Conservation (phyloP, 2,797 vertebrate species). For the Loris lydekkerianus region DNA sequence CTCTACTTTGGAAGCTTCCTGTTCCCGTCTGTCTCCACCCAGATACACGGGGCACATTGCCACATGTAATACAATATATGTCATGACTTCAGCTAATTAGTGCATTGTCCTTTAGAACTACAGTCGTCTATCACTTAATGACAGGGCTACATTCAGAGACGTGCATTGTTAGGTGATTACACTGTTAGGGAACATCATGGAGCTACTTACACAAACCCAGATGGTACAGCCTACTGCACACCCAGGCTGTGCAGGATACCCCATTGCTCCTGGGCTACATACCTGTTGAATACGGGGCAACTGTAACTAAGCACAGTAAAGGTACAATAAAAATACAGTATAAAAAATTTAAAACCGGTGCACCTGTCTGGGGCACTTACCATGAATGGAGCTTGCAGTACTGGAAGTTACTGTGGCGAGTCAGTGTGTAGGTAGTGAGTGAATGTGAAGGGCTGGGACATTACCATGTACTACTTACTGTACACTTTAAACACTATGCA, state of each 20-base stretch:
- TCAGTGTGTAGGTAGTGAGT: neutral
- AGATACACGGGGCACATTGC: accelerated
- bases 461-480: neutral
- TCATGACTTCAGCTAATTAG: neutral
- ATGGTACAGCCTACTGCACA: too few species aligned
- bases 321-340: neutral
- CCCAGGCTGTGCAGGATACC: too few species aligned
- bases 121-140: too few species aligned
- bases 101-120: neutral
- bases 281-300: neutral
- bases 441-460: neutral
- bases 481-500: neutral
- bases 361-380: neutral
- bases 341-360: neutral
- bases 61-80: accelerated
- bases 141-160: too few species aligned
- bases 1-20: neutral
- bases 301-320: neutral
- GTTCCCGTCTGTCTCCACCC: neutral
- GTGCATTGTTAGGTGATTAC: too few species aligned
- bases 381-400: neutral
- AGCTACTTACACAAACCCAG: too few species aligned
- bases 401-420: neutral
- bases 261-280: too few species aligned
- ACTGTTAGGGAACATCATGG: too few species aligned